These are phyloP conservation scores for Wasmannia auropunctata DNA, from an alignment of 1,140 invertebrate species.

Conservation along the genomic window DNA sequence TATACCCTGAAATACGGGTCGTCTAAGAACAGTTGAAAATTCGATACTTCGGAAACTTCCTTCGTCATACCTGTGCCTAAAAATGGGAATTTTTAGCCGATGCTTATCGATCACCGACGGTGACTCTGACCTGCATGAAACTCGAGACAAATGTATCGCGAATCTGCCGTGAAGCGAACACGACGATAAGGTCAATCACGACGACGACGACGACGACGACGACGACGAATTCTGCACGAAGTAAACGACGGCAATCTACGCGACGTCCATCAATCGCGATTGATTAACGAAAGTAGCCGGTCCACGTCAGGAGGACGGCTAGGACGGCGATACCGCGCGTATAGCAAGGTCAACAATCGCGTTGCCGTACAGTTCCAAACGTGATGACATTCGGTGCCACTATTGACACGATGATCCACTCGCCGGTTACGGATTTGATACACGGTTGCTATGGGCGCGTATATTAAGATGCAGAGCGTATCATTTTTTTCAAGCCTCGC, in stretches of 20 bases:
- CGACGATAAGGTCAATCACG: background rate
- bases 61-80: background rate
- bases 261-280: constrained; percentile 44
- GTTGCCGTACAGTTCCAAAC: background rate
- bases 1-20: background rate
- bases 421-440: background rate
- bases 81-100: constrained; percentile 30
- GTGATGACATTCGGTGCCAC: background rate
- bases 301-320: background rate
- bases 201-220: background rate
- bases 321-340: background rate
- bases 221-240: no score
- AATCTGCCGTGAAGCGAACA: background rate
- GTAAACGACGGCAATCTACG: constrained; percentile 17
- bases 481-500: background rate
- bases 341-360: constrained; percentile 32
- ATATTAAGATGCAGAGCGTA: background rate
- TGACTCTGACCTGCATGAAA: constrained; percentile 6
- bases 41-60: background rate
- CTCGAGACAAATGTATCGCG: background rate
- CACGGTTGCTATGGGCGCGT: background rate
- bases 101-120: constrained; percentile 24
- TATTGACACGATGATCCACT: background rate
- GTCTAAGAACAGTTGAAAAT: background rate
- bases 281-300: constrained; percentile 45